These are phyloP conservation scores for Falco naumanni DNA, from an alignment of 2,797 vertebrate species.

Conservation along the genomic window DNA sequence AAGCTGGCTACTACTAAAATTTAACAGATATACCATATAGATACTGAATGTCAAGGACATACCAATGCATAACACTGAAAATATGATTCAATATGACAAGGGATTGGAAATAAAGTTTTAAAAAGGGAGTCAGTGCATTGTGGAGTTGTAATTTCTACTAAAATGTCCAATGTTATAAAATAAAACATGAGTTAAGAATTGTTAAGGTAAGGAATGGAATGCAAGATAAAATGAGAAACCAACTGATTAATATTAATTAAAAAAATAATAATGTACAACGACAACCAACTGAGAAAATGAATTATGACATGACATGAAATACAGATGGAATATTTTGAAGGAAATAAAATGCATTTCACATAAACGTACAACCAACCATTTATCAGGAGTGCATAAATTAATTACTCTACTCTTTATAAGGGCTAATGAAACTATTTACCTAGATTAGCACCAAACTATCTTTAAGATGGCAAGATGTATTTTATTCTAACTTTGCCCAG, in stretches of 20 bases:
- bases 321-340: neutral
- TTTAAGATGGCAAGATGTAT: neutral
- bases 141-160: neutral
- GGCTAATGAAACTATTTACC: neutral
- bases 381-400: neutral
- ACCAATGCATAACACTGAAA: neutral
- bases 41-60: neutral
- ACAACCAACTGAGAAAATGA: neutral
- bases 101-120: neutral
- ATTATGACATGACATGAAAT: neutral
- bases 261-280: neutral
- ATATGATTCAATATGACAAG: rapidly evolving
- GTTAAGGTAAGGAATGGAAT: neutral
- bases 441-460: neutral
- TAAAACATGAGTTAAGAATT: neutral
- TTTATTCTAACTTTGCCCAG: neutral
- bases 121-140: neutral
- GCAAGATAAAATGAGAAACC: neutral
- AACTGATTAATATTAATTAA: neutral
- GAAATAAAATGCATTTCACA: neutral
- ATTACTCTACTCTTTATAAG: neutral
- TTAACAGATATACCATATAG: neutral
- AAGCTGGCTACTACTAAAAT: neutral
- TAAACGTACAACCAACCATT: neutral
- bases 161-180: neutral